Conservation (phyloP, 1,140 invertebrate genomes). For the Hesperophylax magnus region DNA sequence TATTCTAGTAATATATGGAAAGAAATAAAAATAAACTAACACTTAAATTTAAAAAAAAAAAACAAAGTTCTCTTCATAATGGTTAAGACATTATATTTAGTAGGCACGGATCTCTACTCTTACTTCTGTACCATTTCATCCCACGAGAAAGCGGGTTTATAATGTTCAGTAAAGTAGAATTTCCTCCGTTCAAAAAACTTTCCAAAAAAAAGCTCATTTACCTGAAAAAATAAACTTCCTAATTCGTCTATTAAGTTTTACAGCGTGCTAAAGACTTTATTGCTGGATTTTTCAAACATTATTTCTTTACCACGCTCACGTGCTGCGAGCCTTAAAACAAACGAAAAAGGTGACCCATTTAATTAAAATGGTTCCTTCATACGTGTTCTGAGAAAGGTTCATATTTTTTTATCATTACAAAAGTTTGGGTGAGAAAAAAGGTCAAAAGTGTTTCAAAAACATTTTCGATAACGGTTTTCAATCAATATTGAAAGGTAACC, state of each 20-base stretch:
- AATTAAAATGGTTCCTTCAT: conserved; percentile 5
- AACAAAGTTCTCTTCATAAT: background rate
- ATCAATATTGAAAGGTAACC: background rate
- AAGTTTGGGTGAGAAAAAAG: background rate
- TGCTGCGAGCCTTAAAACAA: background rate
- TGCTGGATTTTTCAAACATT: background rate
- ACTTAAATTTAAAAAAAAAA: too few relatives aligned
- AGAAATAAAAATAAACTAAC: background rate
- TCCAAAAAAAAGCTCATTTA: background rate
- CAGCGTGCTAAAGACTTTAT: conserved; percentile 26
- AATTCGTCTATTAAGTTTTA: conserved; percentile 9
- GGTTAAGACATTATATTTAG: background rate
- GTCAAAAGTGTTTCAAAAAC: background rate
- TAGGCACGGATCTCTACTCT: background rate
- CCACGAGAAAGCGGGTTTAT: background rate
- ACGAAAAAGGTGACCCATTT: background rate
- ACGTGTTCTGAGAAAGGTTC: background rate
- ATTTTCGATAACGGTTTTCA: background rate
- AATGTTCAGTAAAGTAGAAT: background rate
- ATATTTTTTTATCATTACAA: background rate
- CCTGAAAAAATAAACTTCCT: conserved; percentile 20
- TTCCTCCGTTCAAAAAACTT: background rate
- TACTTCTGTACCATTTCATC: background rate
- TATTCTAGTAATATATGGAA: too few relatives aligned
- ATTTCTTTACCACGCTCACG: background rate